Base-by-base conservation (phyloP, 1,140 invertebrate species). In the Ceratina calcarata region DNA sequence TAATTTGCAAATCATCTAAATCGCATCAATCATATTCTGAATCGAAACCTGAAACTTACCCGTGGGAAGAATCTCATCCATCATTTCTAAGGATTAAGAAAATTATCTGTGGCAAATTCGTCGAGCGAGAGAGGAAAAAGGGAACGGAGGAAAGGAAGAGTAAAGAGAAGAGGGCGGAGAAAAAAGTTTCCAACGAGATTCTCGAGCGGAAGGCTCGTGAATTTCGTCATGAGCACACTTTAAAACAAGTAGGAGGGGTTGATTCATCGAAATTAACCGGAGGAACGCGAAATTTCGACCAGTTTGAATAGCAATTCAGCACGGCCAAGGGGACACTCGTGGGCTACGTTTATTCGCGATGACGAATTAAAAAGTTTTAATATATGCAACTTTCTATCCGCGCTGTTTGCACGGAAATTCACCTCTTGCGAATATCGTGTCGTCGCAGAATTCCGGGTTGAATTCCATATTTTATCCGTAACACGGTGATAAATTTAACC, bases 301-400 rank as follows among this genome's bases (percentile, higher is more conserved):
- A 16, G 68, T 72, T 72, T 49, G 13, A 57, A 69, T 27, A 27
- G 20, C 7, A 62, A 78, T 78, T 70, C 49, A 20, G 16, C 49
- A 45, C 22, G 32, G 62, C 58, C 24, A 22, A 65, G 49, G 13
- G 62, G 20, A 49, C 51, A 45, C 51, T 22, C 22, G 22, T 7
- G 22, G 0, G 32, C n/a, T 22, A 20, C n/a, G 37, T 60, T 61
- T 53, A 7, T 20, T 16, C 49, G 45, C 12, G 18, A 20, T 66
- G 6, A n/a, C 49, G 57, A 22, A 18, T 12, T 16, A 49, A 27
- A 61, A 60, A 7, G 15, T 16, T 13, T 10, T 22, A 13, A 18
- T 32, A 24, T 45, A 71, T 71, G 13, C 16, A 2, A 13, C 3
- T 15, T 15, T 49, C 12, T 13, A 18, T 20, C 16, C 13, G 16